phyloP scores from a whole-genome alignment of 2,113 vertebrate genomes.

The Peromyscus polionotus region DNA sequence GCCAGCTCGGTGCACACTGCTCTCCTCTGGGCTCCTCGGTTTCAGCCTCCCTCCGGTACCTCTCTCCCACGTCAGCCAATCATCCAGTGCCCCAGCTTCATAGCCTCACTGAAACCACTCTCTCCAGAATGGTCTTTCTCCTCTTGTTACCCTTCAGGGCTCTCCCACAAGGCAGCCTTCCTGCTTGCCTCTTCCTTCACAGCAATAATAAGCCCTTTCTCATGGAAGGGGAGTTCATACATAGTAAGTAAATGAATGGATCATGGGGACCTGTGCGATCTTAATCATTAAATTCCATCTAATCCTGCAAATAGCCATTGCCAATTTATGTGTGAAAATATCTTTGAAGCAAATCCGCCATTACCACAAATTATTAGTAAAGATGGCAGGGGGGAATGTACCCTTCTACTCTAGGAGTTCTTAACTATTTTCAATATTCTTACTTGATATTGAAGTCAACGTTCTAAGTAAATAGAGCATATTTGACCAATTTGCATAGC shows the following conservation, averaged over 20 bases:
- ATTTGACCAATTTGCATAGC: not conserved
- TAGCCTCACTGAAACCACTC: not conserved
- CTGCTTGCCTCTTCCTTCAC: rapidly evolving
- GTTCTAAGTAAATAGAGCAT: not conserved
- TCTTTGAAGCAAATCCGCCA: not conserved
- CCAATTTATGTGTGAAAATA: not conserved
- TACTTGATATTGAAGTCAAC: not conserved
- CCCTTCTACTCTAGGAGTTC: not conserved
- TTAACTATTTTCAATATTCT: constrained; percentile 42
- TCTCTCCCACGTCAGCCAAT: not conserved
- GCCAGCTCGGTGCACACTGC: rapidly evolving
- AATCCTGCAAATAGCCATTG: not conserved
- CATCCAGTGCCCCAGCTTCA: not conserved
- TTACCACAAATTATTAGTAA: constrained; percentile 18
- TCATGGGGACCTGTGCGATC: not conserved
- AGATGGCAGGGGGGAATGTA: not conserved
- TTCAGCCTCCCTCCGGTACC: not conserved
- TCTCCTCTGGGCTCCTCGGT: rapidly evolving
- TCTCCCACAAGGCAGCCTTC: not conserved
- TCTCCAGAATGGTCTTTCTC: not conserved
- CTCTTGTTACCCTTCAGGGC: not conserved
- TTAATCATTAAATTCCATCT: not conserved
- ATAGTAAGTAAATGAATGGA: not conserved
- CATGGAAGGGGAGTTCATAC: not conserved
- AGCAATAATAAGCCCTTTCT: not conserved